Evolutionary conservation across 2,113 vertebrate species (phyloP).

Genomic region (Pterocles gutturalis): DNA sequence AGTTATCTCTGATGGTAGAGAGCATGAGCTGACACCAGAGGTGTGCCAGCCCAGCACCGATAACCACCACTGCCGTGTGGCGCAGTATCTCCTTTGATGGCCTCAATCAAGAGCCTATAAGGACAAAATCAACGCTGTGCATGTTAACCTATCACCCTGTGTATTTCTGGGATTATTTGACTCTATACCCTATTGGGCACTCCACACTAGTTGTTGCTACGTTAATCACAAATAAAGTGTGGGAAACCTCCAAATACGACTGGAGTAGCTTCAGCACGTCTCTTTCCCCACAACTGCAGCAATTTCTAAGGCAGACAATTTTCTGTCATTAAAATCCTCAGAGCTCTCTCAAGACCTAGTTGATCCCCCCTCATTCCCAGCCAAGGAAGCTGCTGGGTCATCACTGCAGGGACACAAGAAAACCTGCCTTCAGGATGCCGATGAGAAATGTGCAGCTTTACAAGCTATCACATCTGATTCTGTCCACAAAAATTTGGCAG

Average conservation of each 20-base stretch:
- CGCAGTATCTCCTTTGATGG: background rate
- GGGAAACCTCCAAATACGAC: background rate
- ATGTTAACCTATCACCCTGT: background rate
- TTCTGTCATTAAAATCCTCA: background rate
- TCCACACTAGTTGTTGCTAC: background rate
- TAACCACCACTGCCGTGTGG: background rate
- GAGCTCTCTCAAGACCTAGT: background rate
- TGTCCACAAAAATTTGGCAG: background rate
- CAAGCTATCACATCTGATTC: background rate
- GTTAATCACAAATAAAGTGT: background rate
- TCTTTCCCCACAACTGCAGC: background rate
- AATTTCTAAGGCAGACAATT: background rate
- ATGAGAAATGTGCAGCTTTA: background rate
- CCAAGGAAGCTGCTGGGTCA: background rate
- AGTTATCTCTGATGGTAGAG: background rate
- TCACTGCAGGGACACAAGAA: background rate
- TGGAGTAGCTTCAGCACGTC: background rate
- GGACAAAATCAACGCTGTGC: background rate
- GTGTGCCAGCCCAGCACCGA: background rate
- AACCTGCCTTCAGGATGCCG: background rate
- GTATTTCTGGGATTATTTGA: background rate
- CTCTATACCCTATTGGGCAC: background rate
- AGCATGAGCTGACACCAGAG: background rate
- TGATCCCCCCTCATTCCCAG: background rate
- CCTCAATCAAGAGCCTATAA: background rate